phyloP scores from a whole-genome alignment of 2,888 invertebrate genomes.

The Sphinx pinastri region DNA sequence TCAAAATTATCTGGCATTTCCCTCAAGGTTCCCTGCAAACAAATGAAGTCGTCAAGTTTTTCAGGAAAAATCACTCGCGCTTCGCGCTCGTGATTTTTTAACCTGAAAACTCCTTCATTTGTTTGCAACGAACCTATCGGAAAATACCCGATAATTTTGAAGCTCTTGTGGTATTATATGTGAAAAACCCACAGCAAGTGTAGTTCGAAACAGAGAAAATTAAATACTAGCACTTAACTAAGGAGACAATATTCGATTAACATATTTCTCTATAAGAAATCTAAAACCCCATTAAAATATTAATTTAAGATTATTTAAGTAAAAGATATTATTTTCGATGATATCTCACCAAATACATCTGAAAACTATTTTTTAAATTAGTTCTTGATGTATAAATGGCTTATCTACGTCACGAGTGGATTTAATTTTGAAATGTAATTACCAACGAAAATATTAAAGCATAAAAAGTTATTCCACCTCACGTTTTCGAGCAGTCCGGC shows the following conservation, averaged over 20 bases:
- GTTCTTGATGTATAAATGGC: not conserved
- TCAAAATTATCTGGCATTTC: no score
- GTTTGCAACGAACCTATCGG: no score
- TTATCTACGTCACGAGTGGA: not conserved
- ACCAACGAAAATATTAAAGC: slow-evolving; percentile 7
- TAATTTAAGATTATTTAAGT: not conserved
- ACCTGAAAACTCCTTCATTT: no score
- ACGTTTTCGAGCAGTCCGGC: not conserved
- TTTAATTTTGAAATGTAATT: slow-evolving; percentile 7
- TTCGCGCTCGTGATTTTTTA: no score
- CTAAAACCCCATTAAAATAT: not conserved
- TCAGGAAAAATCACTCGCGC: no score
- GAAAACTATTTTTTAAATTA: not conserved
- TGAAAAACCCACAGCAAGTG: no score
- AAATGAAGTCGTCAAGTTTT: no score
- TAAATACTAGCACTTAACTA: not conserved
- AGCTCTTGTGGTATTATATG: no score
- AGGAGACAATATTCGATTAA: not conserved
- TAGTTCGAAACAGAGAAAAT: no score
- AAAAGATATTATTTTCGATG: not conserved
- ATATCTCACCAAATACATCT: not conserved
- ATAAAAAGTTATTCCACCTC: slow-evolving; percentile 3
- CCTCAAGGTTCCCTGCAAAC: no score
- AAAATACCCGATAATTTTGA: no score
- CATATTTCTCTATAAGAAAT: not conserved